Evolutionary conservation across 1,140 invertebrate species (phyloP).

Genomic region (Halyomorpha halys): DNA sequence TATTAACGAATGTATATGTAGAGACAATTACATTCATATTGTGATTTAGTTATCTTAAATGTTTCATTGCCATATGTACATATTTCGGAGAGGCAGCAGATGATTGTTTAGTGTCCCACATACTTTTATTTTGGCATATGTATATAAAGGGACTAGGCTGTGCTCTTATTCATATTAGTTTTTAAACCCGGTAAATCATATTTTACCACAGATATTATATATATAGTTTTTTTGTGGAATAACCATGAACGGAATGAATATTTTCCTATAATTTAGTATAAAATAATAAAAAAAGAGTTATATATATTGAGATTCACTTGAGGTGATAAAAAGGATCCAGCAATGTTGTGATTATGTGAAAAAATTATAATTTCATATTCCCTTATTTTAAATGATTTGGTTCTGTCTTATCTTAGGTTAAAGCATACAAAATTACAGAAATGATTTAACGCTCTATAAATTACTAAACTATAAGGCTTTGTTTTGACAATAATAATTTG

Average conservation of each 20-base stretch:
- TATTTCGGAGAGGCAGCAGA: conserved; percentile 12
- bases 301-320: too few relatives aligned
- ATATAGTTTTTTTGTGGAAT: conserved; percentile 8
- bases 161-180: conserved; percentile 11
- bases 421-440: too few relatives aligned
- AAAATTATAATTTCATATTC: too few relatives aligned
- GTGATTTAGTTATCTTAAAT: conserved; percentile 14
- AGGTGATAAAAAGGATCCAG: too few relatives aligned
- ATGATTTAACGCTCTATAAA: too few relatives aligned
- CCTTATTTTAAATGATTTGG: too few relatives aligned
- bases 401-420: too few relatives aligned
- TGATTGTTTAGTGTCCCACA: conserved; percentile 5
- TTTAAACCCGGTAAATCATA: conserved; percentile 4
- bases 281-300: too few relatives aligned
- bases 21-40: conserved; percentile 5
- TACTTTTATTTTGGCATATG: conserved; percentile 9
- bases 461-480: too few relatives aligned
- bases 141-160: conserved; percentile 19
- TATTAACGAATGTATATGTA: conserved; percentile 7
- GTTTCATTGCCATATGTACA: conserved; percentile 7
- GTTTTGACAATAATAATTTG: too few relatives aligned
- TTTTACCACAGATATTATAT: conserved; percentile 14
- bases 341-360: too few relatives aligned
- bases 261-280: conserved; percentile 12
- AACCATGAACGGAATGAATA: conserved; percentile 7